Evolutionary conservation across 1,140 invertebrate species (phyloP), one percentile per base, ranked within the genome.

Genomic region (Glossosoma conforme): DNA sequence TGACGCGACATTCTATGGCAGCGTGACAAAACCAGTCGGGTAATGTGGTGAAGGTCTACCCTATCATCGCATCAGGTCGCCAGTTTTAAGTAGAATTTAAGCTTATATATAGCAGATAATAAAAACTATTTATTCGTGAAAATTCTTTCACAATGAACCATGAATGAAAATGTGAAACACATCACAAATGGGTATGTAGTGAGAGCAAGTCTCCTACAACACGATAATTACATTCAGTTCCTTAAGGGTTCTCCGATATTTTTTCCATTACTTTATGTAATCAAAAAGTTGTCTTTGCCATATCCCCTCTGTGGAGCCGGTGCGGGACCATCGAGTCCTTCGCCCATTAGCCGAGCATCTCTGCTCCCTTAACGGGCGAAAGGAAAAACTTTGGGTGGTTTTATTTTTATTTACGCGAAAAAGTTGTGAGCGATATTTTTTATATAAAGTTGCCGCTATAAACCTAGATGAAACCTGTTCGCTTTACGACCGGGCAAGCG

Each of bases 391-490:
- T 52, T 32, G 24, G 28, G 15, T 35, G 42, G 44, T 42, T 52
- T 51, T 50, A 45, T 52, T 56, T 56, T 47, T 56, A 56, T 52
- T 51, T 51, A 51, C 47, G 47, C 30, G 18, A 28, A 51, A 47
- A 41, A 45, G 37, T 50, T 30, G 42, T 21, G 52, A 18, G 45
- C 33, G 30, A 45, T 52, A 22, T 52, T 44, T 32, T 44, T 52
- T 44, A 42, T 43, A 54, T 42, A 54, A 43, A 44, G 45, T 43
- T 49, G 20, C 41, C 35, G 30, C 48, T 49, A 52, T 56, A 52
- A 56, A 56, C 43, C 47, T 52, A 44, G 54, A 56, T 56, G 54
- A 51, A 56, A 56, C 54, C 54, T 51, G 54, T 52, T 56, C 48
- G 18, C 24, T 56, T 56, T 56, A 56, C 47, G 54, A 52, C 48